Evolutionary conservation across 2,888 invertebrate species (phyloP), one percentile per base, ranked within the genome.

Genomic region (Biston stratarius): DNA sequence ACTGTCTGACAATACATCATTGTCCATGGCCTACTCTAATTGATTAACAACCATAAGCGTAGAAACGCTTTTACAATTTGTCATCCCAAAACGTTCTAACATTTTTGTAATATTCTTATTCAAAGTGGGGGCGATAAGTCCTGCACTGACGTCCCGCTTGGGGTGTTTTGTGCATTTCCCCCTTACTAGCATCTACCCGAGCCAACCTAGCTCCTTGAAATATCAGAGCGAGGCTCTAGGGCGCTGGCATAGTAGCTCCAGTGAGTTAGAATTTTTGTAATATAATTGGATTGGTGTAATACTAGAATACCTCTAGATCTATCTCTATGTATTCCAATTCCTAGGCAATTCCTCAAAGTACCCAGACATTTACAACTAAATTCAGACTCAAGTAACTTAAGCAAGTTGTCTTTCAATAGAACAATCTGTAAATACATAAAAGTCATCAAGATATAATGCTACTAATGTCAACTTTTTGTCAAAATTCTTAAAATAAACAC

Each of bases 1-100:
- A 47, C 15, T 8, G 8, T 15, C 15, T 6, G 5, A 14, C 6
- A 47, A 9, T 8, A 1, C 8, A 1, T 47, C 15, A 15, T 9
- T 15, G 8, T 47, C 47, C 8, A 15, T 14, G 14, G 14, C 15
- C 6, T 15, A 5, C 5, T 15, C 14, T 8, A 15, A 15, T 15
- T 15, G 14, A 47, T 0, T 8, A 9, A 47, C 14, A 15, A 15
- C 8, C 47, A 47, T 47, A 15, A 15, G 47, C 5, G 47, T 47
- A 60, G 61, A 40, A 14, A 51, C 47, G 49, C 33, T n/a, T 10
- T 72, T 70, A 57, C 68, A 72, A 38, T 72, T 52, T 42, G 24
- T 33, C 67, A 72, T 67, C 34, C 62, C 49, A 64, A 69, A 69
- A 53, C 53, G 64, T 45, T 45, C 15, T 15, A 69, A 59, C 24